These are phyloP conservation scores for Paratilapia polleni DNA, from an alignment of 2,113 vertebrate species.

Conservation along the genomic window DNA sequence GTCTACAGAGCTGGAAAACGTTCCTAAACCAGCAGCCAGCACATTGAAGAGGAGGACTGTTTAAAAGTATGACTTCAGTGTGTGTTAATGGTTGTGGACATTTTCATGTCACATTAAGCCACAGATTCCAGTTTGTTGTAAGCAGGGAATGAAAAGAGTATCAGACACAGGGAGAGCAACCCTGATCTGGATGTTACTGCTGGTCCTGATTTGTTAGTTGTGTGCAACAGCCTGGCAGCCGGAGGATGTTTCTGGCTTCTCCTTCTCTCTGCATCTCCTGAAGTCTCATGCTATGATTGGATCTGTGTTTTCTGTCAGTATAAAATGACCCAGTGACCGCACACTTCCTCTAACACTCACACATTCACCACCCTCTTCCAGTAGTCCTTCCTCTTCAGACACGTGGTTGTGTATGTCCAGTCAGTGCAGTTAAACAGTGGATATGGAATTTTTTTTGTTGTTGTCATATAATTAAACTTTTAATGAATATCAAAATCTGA, in stretches of 20 bases:
- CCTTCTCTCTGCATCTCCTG: slow-evolving; percentile 17
- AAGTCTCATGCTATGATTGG: slow-evolving; percentile 37
- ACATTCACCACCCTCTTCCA: slow-evolving; percentile 27
- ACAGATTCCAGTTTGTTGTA: background rate
- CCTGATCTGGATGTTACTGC: slow-evolving; percentile 34
- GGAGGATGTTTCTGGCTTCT: slow-evolving; percentile 52
- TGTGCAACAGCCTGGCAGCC: slow-evolving; percentile 43
- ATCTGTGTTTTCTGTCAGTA: slow-evolving; percentile 54
- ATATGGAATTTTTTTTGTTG: background rate
- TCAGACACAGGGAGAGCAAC: background rate
- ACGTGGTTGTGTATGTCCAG: background rate
- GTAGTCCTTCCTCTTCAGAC: background rate
- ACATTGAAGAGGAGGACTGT: background rate
- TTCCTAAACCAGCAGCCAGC: slow-evolving; percentile 9
- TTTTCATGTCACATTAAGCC: background rate
- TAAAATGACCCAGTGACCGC: slow-evolving; percentile 44
- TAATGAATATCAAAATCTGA: slow-evolving; percentile 6
- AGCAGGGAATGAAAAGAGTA: slow-evolving; percentile 6
- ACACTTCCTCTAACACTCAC: slow-evolving; percentile 41
- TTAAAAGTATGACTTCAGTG: background rate
- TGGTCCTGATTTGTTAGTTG: slow-evolving; percentile 10
- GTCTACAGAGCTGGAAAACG: slow-evolving; percentile 22
- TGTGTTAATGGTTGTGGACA: background rate
- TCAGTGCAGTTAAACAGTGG: background rate
- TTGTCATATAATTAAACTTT: background rate